Conservation (phyloP, 2,888 invertebrate species). For the Callimorpha dominula region DNA sequence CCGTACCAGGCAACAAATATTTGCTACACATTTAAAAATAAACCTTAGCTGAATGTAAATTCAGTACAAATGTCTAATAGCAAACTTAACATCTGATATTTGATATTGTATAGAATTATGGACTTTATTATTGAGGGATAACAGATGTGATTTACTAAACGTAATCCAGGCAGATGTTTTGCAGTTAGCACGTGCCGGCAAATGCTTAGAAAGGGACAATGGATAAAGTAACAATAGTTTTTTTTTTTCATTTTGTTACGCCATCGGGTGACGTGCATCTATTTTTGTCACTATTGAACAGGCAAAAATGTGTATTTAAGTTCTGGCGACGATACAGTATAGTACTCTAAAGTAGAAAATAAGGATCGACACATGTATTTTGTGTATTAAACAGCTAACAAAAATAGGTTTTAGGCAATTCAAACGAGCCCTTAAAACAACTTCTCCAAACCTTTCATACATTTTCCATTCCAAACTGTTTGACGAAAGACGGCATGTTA, state of each 20-base stretch:
- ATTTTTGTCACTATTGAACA: constrained; percentile 5
- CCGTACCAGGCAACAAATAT: constrained; percentile 30
- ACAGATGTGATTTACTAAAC: constrained; percentile 7
- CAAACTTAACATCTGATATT: constrained; percentile 40
- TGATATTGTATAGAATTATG: constrained; percentile 28
- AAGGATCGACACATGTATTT: not conserved
- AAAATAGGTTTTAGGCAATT: too few relatives aligned
- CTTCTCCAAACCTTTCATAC: too few relatives aligned
- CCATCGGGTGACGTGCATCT: constrained; percentile 15
- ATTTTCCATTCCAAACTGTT: too few relatives aligned
- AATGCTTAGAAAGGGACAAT: constrained; percentile 46
- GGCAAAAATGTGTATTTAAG: not conserved
- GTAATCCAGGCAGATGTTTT: constrained; percentile 35
- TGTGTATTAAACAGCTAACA: not conserved
- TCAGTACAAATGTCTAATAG: constrained; percentile 31
- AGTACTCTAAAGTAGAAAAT: not conserved
- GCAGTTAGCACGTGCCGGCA: constrained; percentile 44
- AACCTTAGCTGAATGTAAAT: constrained; percentile 5
- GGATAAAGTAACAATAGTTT: constrained; percentile 35
- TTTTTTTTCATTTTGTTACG: constrained; percentile 19
- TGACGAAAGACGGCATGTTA: too few relatives aligned
- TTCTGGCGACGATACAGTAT: not conserved
- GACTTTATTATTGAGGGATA: not conserved
- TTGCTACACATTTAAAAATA: constrained; percentile 22
- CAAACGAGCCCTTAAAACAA: too few relatives aligned